Evolutionary conservation across 2,888 invertebrate genomes (phyloP), one percentile per base, ranked within the genome.

Genomic region (Drosophila dives): DNA sequence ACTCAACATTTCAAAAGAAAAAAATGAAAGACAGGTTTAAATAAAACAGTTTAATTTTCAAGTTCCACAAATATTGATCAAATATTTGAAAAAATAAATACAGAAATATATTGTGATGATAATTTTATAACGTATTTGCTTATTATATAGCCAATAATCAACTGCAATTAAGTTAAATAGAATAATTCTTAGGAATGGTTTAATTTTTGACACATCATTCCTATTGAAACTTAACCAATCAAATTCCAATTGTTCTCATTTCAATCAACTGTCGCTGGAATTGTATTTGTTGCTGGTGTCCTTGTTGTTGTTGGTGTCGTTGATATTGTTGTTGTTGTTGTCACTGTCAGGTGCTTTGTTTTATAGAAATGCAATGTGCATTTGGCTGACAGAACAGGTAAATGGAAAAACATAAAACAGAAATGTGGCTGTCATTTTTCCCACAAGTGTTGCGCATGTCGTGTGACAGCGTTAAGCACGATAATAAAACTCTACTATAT

Each of bases 351-450:
- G 4, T 64, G 62, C 45, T 54, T 54, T 38, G 53, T 59, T 67
- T 62, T 61, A 53, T 67, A 59, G 55, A 73, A 67, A 55, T 67
- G 67, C 72, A 77, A 61, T 64, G 77, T 62, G 61, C 75, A 72
- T 50, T 76, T 71, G 64, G 54, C 62, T 63, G 75, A 66, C 66
- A 59, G 49, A 66, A 38, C 60, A 73, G 66, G 73, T 77, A 58
- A 73, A 73, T 60, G 73, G 59, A 15, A 66, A 65, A 56, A 60
- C 20, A 53, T 17, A 65, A 77, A 72, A 59, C 29, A 58, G 29
- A 67, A 77, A 75, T 67, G 62, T 63, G 45, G 32, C 73, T 77
- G 75, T 55, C 77, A 58, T 3, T 64, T 61, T 40, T 32, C 55
- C 38, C 33, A 36, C 12, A 71, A 74, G 50, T 77, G 77, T 49